Conservation (phyloP, 2,888 invertebrate genomes). For the Heliconius charithonia region DNA sequence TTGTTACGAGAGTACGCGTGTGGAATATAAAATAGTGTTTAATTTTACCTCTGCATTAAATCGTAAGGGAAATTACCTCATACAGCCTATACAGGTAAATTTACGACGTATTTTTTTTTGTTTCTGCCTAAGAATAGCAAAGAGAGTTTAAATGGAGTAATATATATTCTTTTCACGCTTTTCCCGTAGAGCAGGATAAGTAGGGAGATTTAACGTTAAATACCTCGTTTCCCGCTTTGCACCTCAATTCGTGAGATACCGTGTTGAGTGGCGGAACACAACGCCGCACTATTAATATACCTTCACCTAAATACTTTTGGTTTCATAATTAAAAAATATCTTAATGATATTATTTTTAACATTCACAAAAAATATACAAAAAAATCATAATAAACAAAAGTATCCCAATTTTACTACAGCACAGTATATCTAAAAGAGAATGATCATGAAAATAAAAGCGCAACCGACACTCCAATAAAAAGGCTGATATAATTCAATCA, state of each 20-base stretch:
- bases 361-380: neutral
- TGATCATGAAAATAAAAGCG: conserved; percentile 15
- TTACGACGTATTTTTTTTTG: conserved; percentile 24
- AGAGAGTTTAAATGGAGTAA: neutral
- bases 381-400: neutral
- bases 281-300: neutral
- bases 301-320: too few species aligned
- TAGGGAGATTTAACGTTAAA: neutral
- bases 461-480: conserved; percentile 15
- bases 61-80: conserved; percentile 53
- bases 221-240: neutral
- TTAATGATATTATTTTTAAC: conserved; percentile 14
- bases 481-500: conserved; percentile 19
- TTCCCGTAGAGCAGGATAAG: neutral
- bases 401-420: neutral
- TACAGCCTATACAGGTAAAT: conserved; percentile 39
- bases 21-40: conserved; percentile 63
- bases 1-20: conserved; percentile 47
- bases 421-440: neutral
- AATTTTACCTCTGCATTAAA: conserved; percentile 55
- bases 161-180: neutral
- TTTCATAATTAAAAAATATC: neutral
- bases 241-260: neutral
- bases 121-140: neutral
- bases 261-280: neutral